Evolutionary conservation across 2,888 invertebrate species (phyloP), one percentile per base, ranked within the genome.

Genomic region (Elmis aenea): DNA sequence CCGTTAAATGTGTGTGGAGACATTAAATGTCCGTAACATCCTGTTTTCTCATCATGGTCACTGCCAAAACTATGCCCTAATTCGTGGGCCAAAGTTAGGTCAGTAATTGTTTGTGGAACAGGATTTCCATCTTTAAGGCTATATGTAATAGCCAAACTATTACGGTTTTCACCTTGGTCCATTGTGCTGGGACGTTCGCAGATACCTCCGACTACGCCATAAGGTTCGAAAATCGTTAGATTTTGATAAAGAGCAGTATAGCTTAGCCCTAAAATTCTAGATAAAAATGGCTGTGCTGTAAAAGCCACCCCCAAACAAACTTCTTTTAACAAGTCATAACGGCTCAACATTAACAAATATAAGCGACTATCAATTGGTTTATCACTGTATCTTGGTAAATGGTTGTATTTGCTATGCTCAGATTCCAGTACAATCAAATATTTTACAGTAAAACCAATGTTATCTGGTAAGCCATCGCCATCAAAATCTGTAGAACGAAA

Each of bases 401-500:
- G 67, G 2, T 71, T 66, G 2, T 46, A 50, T 48, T 68, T 69
- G 0, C 71, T 71, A 12, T 68, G 67, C 1, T 62, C 51, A 0
- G 70, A 70, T 1, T 70, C 67, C 13, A 74, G 52, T 9, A 74
- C 66, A 1, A 73, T 50, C 14, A 74, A 69, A 52, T 73, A 71
- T 44, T 73, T 73, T 4, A 74, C 68, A 27, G 68, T 61, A 45
- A 75, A 73, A 1, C 75, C 75, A 42, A 75, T 72, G 52, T 75
- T 75, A 58, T 75, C 75, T 2, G 75, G 72, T 1, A 64, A 34
- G 0, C 74, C 73, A 46, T 75, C 73, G 23, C 70, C 70, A 45
- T 75, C 68, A 39, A 75, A 75, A 48, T 75, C 75, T 0, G 74
- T 67, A 30, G 71, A 72, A 40, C 75, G 67, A 42, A 75, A 74